A percentile compares a stretch with the other conserved stretches of the same genome.
phyloP scores from a whole-genome alignment of 2,113 vertebrate species.

The Leiothrix lutea region DNA sequence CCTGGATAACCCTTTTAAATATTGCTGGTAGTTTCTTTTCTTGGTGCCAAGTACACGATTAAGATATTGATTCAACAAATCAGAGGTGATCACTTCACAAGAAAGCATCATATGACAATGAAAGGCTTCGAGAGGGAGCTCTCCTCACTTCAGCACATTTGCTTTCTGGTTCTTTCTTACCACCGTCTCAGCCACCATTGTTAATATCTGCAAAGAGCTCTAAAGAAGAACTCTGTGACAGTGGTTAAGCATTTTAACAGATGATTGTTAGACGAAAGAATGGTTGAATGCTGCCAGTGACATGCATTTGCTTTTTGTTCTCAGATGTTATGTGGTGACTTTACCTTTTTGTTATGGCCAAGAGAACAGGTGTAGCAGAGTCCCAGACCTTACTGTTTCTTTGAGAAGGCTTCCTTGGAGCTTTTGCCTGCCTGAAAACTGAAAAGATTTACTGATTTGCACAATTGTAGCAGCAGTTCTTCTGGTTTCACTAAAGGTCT shows the following conservation, averaged over 20 bases:
- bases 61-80: slow-evolving; percentile 31
- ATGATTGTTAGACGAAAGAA: not conserved
- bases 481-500: not conserved
- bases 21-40: not conserved
- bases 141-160: not conserved
- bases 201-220: not conserved
- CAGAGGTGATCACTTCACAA: slow-evolving; percentile 25
- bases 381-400: not conserved
- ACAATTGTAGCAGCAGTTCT: not conserved
- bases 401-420: not conserved
- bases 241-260: not conserved
- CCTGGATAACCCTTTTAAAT: not conserved
- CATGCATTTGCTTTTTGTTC: not conserved
- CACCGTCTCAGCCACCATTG: not conserved
- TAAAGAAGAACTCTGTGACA: not conserved
- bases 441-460: not conserved
- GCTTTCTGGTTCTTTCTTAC: not conserved
- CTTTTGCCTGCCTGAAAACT: not conserved
- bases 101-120: not conserved
- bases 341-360: not conserved
- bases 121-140: not conserved
- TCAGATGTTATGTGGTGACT: not conserved
- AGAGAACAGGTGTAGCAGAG: not conserved
- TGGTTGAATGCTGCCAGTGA: not conserved
- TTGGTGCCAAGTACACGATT: slow-evolving; percentile 9